Evolutionary conservation across 2,888 invertebrate species (phyloP).

Genomic region (Heliconius ethilla): DNA sequence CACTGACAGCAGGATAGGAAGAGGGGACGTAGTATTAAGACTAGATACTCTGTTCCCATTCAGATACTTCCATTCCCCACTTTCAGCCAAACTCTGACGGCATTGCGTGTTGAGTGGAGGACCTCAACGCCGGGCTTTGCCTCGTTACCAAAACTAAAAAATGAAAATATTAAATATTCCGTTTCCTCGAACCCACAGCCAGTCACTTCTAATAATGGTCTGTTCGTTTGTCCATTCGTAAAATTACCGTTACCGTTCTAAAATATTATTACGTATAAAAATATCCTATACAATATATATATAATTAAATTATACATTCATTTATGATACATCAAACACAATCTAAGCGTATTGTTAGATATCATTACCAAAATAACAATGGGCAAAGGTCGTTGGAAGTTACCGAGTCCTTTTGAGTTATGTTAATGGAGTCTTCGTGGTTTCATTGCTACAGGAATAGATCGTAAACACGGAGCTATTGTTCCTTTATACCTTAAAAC

Average conservation of each 20-base stretch:
- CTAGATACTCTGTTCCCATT: too few relatives aligned
- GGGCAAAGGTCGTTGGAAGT: slow-evolving; percentile 3
- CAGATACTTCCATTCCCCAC: not conserved
- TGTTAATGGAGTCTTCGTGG: slow-evolving; percentile 13
- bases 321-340: not conserved
- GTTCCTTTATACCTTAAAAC: not conserved
- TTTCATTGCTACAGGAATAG: slow-evolving; percentile 9
- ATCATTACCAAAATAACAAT: slow-evolving; percentile 16
- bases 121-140: not conserved
- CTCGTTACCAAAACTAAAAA: too few relatives aligned
- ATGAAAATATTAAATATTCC: not conserved
- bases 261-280: too few relatives aligned
- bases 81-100: not conserved
- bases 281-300: not conserved
- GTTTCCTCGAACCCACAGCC: not conserved
- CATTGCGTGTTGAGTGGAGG: not conserved
- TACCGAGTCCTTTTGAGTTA: slow-evolving; percentile 17
- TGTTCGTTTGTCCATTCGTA: too few relatives aligned
- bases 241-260: too few relatives aligned
- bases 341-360: slow-evolving; percentile 2
- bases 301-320: not conserved
- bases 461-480: slow-evolving; percentile 11
- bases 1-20: not conserved
- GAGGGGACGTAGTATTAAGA: not conserved
- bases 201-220: too few relatives aligned